phyloP scores from a whole-genome alignment of 2,888 invertebrate species.

The Acanthosepion pharaonis region DNA sequence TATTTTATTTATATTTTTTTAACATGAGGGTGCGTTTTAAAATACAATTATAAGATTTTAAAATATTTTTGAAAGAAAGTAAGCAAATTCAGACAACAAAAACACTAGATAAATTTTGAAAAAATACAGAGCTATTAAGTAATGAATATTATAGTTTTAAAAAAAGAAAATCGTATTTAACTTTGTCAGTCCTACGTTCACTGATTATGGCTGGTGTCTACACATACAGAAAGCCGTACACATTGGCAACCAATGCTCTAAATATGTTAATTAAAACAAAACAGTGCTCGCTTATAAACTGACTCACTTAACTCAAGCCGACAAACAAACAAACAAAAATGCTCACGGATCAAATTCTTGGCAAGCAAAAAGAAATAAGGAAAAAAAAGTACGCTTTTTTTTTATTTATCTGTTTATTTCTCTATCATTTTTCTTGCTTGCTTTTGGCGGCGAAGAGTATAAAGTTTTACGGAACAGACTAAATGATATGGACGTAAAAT shows the following conservation, averaged over 20 bases:
- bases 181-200: background rate
- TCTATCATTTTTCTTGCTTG: conserved; percentile 3
- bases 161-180: background rate
- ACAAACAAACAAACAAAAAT: background rate
- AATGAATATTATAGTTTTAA: background rate
- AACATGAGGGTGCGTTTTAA: no score
- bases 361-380: background rate
- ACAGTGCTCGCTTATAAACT: conserved; percentile 9
- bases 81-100: no score
- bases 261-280: conserved; percentile 33
- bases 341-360: background rate
- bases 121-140: background rate
- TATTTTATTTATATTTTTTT: no score
- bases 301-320: background rate
- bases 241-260: background rate
- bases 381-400: background rate
- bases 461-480: background rate
- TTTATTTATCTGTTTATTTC: background rate
- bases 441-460: background rate
- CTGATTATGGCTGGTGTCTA: background rate
- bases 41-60: no score
- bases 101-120: no score
- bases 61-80: no score
- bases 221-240: background rate
- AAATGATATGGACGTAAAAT: background rate